Percentiles rank a stretch among this genome's conserved stretches.
phyloP scores from a whole-genome alignment of 2,113 vertebrate species.

The Poeciliopsis turrubarensis region DNA sequence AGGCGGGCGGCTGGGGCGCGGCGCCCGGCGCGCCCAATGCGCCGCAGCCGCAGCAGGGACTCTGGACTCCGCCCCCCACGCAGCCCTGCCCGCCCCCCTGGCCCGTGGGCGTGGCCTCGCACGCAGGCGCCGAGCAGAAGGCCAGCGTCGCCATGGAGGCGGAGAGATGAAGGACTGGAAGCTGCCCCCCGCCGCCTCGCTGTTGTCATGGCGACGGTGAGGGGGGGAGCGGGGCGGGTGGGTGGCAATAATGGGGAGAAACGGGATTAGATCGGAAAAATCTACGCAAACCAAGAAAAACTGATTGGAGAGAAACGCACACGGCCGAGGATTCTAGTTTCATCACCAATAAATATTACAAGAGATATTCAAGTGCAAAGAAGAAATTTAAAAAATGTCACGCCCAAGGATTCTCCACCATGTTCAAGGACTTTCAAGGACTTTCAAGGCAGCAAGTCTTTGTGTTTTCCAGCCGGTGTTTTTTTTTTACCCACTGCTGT shows the following conservation, averaged over 20 bases:
- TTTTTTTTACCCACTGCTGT: constrained; percentile 55
- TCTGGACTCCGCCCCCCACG: constrained; percentile 87
- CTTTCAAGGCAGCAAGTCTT: constrained; percentile 74
- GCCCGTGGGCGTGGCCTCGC: constrained; percentile 81
- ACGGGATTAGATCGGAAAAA: constrained; percentile 42
- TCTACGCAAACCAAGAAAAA: constrained; percentile 78
- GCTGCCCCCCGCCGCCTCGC: constrained; percentile 4
- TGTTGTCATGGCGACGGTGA: background rate
- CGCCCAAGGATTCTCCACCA: constrained; percentile 77
- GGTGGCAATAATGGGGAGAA: constrained; percentile 27
- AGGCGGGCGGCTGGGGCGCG: constrained; percentile 82
- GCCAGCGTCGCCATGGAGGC: constrained; percentile 94
- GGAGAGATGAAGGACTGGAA: constrained; percentile 90
- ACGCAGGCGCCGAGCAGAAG: constrained; percentile 88
- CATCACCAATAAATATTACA: constrained; percentile 63
- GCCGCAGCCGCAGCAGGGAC: constrained; percentile 81
- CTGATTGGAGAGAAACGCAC: constrained; percentile 72
- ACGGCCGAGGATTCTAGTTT: no score
- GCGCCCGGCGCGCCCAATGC: constrained; percentile 79
- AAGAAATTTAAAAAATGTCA: constrained; percentile 57
- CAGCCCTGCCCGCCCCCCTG: constrained; percentile 83
- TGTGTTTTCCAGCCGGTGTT: constrained; percentile 58
- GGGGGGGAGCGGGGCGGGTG: background rate
- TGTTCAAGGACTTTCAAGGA: constrained; percentile 75
- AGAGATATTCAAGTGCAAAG: constrained; percentile 74